These are phyloP conservation scores for Enteromius fasciolatus DNA, from an alignment of 2,797 vertebrate genomes.

Conservation along the genomic window DNA sequence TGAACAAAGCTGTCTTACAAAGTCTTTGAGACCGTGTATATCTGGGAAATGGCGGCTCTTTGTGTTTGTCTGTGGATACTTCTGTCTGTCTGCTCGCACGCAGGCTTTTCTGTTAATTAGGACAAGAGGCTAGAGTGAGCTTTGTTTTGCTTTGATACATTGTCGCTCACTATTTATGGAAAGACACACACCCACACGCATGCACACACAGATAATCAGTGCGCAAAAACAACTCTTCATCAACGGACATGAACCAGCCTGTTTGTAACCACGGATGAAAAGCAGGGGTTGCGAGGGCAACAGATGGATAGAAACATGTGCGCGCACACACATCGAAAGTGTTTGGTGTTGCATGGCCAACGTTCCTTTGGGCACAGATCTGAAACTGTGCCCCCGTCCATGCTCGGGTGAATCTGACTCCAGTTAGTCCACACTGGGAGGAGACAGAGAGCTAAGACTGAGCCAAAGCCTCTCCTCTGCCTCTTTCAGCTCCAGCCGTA, in stretches of 20 bases:
- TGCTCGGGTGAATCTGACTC: constrained; percentile 62
- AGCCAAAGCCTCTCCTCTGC: constrained; percentile 37
- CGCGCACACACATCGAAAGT: constrained; percentile 4
- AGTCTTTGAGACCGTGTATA: constrained; percentile 18
- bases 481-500: constrained; percentile 60
- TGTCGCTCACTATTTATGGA: constrained; percentile 37
- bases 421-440: constrained; percentile 44
- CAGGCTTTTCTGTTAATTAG: constrained; percentile 36
- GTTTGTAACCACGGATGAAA: constrained; percentile 36
- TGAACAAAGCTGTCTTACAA: constrained; percentile 13
- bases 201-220: constrained; percentile 33
- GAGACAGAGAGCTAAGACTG: constrained; percentile 24
- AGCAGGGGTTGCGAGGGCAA: constrained; percentile 29
- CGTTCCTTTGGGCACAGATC: constrained; percentile 51
- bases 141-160: constrained; percentile 47
- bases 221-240: constrained; percentile 37
- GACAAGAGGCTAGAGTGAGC: constrained; percentile 38
- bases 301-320: constrained; percentile 36
- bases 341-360: constrained; percentile 33
- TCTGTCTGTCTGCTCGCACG: constrained; percentile 7
- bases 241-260: constrained; percentile 28
- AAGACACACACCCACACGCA: constrained; percentile 30
- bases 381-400: constrained; percentile 63
- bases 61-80: constrained; percentile 19
- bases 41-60: constrained; percentile 13